These are phyloP conservation scores for Enteromius radiatus DNA, from an alignment of 2,797 vertebrate species.

Conservation along the genomic window DNA sequence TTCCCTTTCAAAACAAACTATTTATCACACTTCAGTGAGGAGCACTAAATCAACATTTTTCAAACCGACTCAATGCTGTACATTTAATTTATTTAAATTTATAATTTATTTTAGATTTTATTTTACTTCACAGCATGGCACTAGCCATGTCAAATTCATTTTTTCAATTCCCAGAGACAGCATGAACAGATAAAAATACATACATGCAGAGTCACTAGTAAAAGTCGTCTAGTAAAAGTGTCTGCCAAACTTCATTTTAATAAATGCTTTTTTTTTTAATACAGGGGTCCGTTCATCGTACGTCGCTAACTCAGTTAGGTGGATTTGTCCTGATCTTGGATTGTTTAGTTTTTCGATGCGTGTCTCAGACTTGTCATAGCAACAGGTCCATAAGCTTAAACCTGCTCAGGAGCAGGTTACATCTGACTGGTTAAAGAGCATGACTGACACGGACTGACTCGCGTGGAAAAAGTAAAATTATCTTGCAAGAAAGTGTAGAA, in stretches of 20 bases:
- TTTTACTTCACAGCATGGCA: slow-evolving; percentile 11
- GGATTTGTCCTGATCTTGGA: too few species aligned
- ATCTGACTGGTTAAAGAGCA: too few species aligned
- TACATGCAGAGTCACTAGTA: not conserved
- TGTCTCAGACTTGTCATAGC: too few species aligned
- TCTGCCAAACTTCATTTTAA: not conserved
- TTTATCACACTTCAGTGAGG: slow-evolving; percentile 46
- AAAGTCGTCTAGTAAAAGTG: not conserved
- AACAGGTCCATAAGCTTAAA: too few species aligned
- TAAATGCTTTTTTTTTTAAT: not conserved
- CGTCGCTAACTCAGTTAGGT: too few species aligned
- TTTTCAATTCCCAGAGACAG: not conserved
- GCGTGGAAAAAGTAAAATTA: too few species aligned
- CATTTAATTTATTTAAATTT: slow-evolving; percentile 21
- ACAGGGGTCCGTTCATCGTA: too few species aligned
- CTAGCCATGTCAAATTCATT: not conserved
- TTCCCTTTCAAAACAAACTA: slow-evolving; percentile 51
- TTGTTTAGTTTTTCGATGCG: too few species aligned
- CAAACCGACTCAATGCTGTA: not conserved
- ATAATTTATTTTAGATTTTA: slow-evolving; percentile 21
- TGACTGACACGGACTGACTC: too few species aligned
- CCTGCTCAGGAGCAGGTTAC: too few species aligned
- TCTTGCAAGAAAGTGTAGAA: too few species aligned
- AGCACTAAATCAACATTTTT: slow-evolving; percentile 40
- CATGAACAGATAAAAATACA: not conserved